These are phyloP conservation scores for Piliocolobus tephrosceles DNA, from an alignment of 2,113 vertebrate species.

Conservation along the genomic window DNA sequence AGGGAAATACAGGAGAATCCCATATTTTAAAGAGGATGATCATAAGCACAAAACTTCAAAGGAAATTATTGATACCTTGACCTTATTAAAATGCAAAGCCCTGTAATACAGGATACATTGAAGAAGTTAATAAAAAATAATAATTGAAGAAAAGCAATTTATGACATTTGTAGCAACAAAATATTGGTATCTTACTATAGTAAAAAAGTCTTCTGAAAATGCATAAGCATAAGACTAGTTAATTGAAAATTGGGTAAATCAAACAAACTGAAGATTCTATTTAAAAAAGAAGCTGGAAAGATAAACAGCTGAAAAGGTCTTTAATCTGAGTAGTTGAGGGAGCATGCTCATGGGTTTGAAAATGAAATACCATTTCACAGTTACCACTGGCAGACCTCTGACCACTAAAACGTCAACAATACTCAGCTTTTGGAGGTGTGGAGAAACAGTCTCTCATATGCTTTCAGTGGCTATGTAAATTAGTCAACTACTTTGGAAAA, in stretches of 20 bases:
- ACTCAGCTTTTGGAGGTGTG: background rate
- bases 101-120: background rate
- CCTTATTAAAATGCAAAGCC: background rate
- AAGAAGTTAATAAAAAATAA: background rate
- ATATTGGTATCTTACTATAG: background rate
- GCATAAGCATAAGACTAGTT: background rate
- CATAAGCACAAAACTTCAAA: background rate
- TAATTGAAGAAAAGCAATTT: background rate
- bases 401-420: background rate
- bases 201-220: background rate
- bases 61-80: background rate
- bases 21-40: background rate
- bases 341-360: background rate
- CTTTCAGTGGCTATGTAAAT: background rate
- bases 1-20: background rate
- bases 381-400: background rate
- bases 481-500: background rate
- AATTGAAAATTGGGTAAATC: background rate
- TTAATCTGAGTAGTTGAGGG: background rate
- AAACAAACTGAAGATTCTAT: background rate
- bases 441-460: background rate
- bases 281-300: background rate
- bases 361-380: background rate
- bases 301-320: background rate
- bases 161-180: background rate